phyloP scores from a whole-genome alignment of 2,797 vertebrate genomes.

The Chiloscyllium punctatum region DNA sequence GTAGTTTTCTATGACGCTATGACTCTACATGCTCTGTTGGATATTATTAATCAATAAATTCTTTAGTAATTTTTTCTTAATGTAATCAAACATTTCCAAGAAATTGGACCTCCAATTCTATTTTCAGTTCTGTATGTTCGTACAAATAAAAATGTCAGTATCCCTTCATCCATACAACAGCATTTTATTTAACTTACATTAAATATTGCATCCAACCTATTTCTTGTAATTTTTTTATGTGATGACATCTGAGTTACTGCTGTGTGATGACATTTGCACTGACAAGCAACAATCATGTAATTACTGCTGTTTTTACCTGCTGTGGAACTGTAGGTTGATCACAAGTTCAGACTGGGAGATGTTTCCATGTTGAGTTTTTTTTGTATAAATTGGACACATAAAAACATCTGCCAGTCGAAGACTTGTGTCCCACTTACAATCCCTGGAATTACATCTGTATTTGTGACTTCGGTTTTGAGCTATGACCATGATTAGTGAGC shows the following conservation, averaged over 20 bases:
- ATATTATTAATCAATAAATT: neutral
- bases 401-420: neutral
- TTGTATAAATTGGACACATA: neutral
- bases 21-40: neutral
- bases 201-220: neutral
- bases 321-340: too few relatives aligned
- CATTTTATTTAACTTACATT: neutral
- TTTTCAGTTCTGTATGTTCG: neutral
- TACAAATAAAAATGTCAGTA: neutral
- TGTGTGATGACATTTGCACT: neutral
- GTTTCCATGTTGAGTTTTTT: neutral
- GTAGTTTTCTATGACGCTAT: too few relatives aligned
- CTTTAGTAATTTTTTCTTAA: neutral
- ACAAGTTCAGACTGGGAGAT: neutral
- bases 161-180: neutral
- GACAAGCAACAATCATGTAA: too few relatives aligned
- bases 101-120: neutral
- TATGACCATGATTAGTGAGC: neutral
- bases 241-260: neutral
- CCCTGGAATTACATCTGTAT: neutral
- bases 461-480: neutral
- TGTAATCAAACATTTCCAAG: too few relatives aligned
- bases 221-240: neutral
- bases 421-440: neutral
- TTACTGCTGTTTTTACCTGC: too few relatives aligned